A percentile compares a stretch with the other conserved stretches of the same genome.
Conservation (phyloP, 2,888 invertebrate species). For the Sinohyriopsis cumingii region DNA sequence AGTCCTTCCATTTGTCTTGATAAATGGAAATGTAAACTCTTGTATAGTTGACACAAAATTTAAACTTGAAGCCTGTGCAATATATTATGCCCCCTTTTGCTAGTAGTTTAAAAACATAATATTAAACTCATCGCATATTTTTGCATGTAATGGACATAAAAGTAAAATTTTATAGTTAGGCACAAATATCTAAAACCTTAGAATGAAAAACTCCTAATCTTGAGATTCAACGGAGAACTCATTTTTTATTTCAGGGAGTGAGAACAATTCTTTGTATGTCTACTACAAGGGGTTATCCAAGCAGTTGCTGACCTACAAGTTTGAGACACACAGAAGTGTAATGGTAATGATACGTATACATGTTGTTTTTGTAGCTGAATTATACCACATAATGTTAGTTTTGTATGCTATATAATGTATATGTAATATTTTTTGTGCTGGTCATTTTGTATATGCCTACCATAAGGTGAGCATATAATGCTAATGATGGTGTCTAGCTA, state of each 20-base stretch:
- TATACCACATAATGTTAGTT: too few species aligned
- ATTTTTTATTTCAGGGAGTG: constrained; percentile 76
- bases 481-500: too few species aligned
- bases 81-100: not conserved
- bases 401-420: too few species aligned
- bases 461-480: too few species aligned
- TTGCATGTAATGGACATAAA: not conserved
- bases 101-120: not conserved
- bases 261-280: constrained; percentile 92
- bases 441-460: too few species aligned
- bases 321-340: constrained; percentile 86
- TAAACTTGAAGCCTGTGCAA: not conserved
- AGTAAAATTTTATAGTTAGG: too few species aligned
- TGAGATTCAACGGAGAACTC: not conserved
- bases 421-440: too few species aligned
- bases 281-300: constrained; percentile 92
- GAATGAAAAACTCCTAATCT: too few species aligned
- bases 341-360: constrained; percentile 71
- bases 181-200: too few species aligned
- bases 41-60: too few species aligned
- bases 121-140: not conserved
- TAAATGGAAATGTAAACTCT: too few species aligned
- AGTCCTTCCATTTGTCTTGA: too few species aligned
- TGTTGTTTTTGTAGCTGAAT: not conserved
- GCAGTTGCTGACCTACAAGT: constrained; percentile 88